Conservation (phyloP, 2,797 vertebrate species). For the Phataginus tetradactyla region DNA sequence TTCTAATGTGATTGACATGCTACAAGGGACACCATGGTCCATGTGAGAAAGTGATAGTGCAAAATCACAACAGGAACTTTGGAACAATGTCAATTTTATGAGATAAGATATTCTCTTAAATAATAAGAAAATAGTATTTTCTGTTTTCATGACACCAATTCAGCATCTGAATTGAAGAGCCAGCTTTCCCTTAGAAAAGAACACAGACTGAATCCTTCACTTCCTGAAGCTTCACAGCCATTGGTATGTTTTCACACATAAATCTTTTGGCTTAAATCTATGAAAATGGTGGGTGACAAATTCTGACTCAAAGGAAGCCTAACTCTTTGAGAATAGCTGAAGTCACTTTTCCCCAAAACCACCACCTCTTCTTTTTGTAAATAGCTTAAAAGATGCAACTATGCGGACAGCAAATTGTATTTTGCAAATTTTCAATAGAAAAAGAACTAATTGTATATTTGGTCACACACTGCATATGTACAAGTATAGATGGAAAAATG, state of each 20-base stretch:
- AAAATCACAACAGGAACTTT: constrained; percentile 88
- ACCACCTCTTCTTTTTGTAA: constrained; percentile 77
- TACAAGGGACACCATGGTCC: constrained; percentile 84
- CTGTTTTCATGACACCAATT: constrained; percentile 84
- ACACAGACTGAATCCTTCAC: constrained; percentile 71
- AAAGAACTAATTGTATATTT: constrained; percentile 88
- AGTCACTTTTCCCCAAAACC: constrained; percentile 78
- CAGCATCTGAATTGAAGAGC: constrained; percentile 81
- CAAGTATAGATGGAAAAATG: constrained; percentile 86
- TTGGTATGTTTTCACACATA: constrained; percentile 76
- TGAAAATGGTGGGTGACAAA: constrained; percentile 76
- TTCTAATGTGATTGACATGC: constrained; percentile 86
- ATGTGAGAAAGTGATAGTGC: constrained; percentile 87
- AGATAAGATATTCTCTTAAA: constrained; percentile 85
- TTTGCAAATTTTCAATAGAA: constrained; percentile 85
- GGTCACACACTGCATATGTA: constrained; percentile 91
- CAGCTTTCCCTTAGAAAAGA: constrained; percentile 83
- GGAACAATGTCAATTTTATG: constrained; percentile 82
- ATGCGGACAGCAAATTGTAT: constrained; percentile 80
- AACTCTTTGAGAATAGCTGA: constrained; percentile 82
- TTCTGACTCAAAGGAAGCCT: constrained; percentile 83
- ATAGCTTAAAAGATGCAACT: constrained; percentile 83
- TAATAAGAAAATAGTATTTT: constrained; percentile 88
- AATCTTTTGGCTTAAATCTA: constrained; percentile 82
- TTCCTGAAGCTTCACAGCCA: constrained; percentile 80